These are phyloP conservation scores for Metridium senile DNA, from an alignment of 92 coral and sea anemone genomes.

Conservation along the genomic window DNA sequence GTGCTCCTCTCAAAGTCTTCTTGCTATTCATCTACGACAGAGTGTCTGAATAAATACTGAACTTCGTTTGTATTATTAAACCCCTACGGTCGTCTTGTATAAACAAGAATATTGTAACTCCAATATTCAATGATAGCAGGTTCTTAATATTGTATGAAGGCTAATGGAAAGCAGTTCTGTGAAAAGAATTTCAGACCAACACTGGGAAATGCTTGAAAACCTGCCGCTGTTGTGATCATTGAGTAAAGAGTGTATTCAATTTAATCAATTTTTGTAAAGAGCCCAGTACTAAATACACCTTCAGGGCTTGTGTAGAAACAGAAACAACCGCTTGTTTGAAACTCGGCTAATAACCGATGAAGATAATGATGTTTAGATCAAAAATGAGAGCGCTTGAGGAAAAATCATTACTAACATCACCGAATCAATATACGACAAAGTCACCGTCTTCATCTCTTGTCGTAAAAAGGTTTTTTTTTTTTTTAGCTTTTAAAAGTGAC, in stretches of 20 bases:
- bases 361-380: constrained; percentile 6
- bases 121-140: constrained; percentile 25
- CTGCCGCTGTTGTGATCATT: background rate
- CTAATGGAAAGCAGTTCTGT: constrained; percentile 12
- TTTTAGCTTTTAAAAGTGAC: background rate
- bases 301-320: background rate
- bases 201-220: background rate
- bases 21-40: too few species aligned
- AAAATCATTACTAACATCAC: background rate
- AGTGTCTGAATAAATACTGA: too few species aligned
- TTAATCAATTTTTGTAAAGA: constrained; percentile 1
- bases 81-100: background rate
- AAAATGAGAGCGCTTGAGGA: background rate
- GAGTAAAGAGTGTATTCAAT: background rate
- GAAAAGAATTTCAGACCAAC: constrained; percentile 1
- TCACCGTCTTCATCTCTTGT: background rate
- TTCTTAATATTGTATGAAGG: constrained; percentile 19
- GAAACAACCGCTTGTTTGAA: background rate
- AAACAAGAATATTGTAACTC: constrained; percentile 23
- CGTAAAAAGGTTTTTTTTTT: background rate
- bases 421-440: background rate
- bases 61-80: too few species aligned
- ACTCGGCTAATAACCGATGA: constrained; percentile 3
- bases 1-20: too few species aligned
- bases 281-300: background rate